Percentiles rank a stretch among this genome's conserved stretches.
Evolutionary conservation across 1,140 invertebrate genomes (phyloP).

Genomic region (Chrysoperla carnea): DNA sequence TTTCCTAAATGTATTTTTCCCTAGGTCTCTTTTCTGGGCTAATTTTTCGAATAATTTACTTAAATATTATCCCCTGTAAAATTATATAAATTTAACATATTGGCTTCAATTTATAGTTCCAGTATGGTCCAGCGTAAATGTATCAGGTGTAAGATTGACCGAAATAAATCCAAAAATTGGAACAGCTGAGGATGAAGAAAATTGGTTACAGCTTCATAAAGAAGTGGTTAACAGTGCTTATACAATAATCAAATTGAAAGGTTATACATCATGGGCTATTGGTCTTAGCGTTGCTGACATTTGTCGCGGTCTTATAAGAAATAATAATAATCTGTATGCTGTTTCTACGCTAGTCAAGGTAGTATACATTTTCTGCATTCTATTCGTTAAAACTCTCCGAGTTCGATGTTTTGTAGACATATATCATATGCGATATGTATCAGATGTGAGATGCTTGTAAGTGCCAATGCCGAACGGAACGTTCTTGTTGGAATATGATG

Average conservation of each 20-base stretch:
- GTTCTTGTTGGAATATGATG: no score
- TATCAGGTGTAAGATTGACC: slow-evolving; percentile 37
- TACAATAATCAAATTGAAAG: not conserved
- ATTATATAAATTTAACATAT: slow-evolving; percentile 10
- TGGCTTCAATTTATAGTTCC: slow-evolving; percentile 23
- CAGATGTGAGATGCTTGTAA: not conserved
- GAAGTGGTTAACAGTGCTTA: not conserved
- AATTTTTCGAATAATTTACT: not conserved
- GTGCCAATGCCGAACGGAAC: not conserved
- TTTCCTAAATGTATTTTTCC: no score
- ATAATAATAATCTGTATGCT: not conserved
- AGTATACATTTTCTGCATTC: not conserved
- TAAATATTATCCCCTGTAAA: no score
- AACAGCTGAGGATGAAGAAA: slow-evolving; percentile 10
- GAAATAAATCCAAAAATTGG: slow-evolving; percentile 17
- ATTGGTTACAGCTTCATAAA: slow-evolving; percentile 7
- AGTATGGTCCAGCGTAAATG: slow-evolving; percentile 44
- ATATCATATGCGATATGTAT: not conserved
- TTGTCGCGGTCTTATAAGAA: slow-evolving; percentile 36
- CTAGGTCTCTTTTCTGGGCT: not conserved
- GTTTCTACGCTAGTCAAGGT: not conserved
- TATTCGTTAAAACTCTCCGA: not conserved
- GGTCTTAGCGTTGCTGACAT: slow-evolving; percentile 63
- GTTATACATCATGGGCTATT: slow-evolving; percentile 38
- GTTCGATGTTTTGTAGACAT: not conserved